These are phyloP conservation scores for Bovichtus variegatus DNA, from an alignment of 2,797 vertebrate genomes.

Conservation along the genomic window DNA sequence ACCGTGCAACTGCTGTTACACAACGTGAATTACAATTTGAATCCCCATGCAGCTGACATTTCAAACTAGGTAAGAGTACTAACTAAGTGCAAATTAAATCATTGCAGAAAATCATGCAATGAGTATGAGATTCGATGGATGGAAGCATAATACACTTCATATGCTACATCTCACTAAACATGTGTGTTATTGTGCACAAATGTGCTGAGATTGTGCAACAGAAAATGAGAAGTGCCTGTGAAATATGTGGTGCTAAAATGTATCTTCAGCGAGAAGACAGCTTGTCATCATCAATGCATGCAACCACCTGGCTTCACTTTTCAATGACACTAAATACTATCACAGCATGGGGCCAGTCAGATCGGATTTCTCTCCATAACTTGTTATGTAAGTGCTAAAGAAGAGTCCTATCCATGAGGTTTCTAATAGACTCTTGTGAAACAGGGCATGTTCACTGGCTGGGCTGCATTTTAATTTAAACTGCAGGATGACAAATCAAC, in stretches of 20 bases:
- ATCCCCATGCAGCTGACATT: too few species aligned
- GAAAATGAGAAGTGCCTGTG: slow-evolving; percentile 29
- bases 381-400: slow-evolving; percentile 37
- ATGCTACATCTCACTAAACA: not conserved
- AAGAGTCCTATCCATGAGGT: not conserved
- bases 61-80: not conserved
- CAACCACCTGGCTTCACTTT: slow-evolving; percentile 49
- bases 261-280: slow-evolving; percentile 40
- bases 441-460: not conserved
- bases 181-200: not conserved
- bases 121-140: not conserved
- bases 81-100: not conserved
- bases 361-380: slow-evolving; percentile 50
- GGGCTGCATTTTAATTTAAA: not conserved
- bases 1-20: not conserved
- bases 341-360: slow-evolving; percentile 32
- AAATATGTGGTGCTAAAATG: slow-evolving; percentile 40
- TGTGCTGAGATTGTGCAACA: not conserved
- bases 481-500: not conserved
- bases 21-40: not conserved
- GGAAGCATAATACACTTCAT: not conserved
- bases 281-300: slow-evolving; percentile 51
- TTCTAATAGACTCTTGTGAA: not conserved
- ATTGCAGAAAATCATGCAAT: not conserved
- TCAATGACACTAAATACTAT: slow-evolving; percentile 44